These are phyloP conservation scores for Drosophila pseudoobscura DNA, from an alignment of 1,140 invertebrate genomes.

Conservation along the genomic window DNA sequence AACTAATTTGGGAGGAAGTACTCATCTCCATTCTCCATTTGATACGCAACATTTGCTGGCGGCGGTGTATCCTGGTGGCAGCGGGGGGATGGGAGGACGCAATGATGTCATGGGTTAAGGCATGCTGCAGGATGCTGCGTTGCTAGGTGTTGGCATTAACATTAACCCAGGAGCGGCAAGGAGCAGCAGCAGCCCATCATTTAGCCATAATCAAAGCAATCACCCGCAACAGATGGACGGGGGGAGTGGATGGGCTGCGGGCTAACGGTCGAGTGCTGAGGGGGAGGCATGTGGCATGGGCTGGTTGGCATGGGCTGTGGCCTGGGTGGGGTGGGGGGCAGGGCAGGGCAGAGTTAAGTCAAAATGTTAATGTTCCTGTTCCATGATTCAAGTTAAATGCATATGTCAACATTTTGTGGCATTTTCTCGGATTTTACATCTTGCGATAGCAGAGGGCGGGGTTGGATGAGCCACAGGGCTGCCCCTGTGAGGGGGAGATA, in stretches of 20 bases:
- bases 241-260: neutral
- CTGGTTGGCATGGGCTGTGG: too few relatives aligned
- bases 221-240: conserved; percentile 35
- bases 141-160: conserved; percentile 70
- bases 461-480: neutral
- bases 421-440: conserved; percentile 35
- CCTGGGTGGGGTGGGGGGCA: too few relatives aligned
- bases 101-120: neutral
- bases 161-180: conserved; percentile 41
- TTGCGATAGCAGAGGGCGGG: neutral
- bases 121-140: conserved; percentile 41
- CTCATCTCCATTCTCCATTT: conserved; percentile 34
- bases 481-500: too few relatives aligned
- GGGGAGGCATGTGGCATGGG: too few relatives aligned
- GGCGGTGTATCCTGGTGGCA: conserved; percentile 24
- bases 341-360: conserved; percentile 18
- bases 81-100: neutral
- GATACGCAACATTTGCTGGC: conserved; percentile 34
- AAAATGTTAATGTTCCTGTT: conserved; percentile 41
- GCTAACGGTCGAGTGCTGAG: too few relatives aligned
- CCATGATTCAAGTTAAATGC: conserved; percentile 28
- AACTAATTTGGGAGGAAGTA: conserved; percentile 55
- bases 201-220: conserved; percentile 54
- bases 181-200: conserved; percentile 35
- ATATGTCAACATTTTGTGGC: conserved; percentile 49